These are phyloP conservation scores for Eupithecia subumbrata DNA, from an alignment of 2,888 invertebrate species.

Conservation along the genomic window DNA sequence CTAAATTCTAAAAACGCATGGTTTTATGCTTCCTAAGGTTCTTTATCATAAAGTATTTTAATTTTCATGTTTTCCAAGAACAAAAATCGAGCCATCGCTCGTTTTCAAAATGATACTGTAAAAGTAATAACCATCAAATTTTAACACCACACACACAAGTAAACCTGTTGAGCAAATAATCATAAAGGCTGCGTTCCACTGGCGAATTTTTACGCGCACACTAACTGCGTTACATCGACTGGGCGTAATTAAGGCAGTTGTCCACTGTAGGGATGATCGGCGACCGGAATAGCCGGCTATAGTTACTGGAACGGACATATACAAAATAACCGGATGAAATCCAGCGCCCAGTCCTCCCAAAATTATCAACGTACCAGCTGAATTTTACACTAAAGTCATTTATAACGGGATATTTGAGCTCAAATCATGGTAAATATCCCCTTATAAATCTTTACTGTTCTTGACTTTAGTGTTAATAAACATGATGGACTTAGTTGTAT, in stretches of 20 bases:
- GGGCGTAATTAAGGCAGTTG: slow-evolving; percentile 61
- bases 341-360: background rate
- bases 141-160: slow-evolving; percentile 35
- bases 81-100: background rate
- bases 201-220: slow-evolving; percentile 42
- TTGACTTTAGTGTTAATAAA: too few species aligned
- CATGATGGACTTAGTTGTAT: too few species aligned
- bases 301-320: background rate
- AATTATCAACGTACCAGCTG: background rate
- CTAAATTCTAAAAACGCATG: background rate
- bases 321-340: background rate
- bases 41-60: background rate
- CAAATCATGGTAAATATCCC: too few species aligned
- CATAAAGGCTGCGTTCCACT: slow-evolving; percentile 60
- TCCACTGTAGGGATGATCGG: slow-evolving; percentile 42
- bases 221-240: slow-evolving; percentile 46
- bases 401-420: background rate
- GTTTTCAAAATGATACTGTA: slow-evolving; percentile 18
- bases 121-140: slow-evolving; percentile 43
- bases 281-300: slow-evolving; percentile 10
- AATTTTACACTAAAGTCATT: too few species aligned
- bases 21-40: background rate
- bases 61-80: background rate
- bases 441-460: too few species aligned
- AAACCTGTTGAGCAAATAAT: slow-evolving; percentile 74